Conservation (phyloP, 2,888 invertebrate genomes). For the Neria commutata region DNA sequence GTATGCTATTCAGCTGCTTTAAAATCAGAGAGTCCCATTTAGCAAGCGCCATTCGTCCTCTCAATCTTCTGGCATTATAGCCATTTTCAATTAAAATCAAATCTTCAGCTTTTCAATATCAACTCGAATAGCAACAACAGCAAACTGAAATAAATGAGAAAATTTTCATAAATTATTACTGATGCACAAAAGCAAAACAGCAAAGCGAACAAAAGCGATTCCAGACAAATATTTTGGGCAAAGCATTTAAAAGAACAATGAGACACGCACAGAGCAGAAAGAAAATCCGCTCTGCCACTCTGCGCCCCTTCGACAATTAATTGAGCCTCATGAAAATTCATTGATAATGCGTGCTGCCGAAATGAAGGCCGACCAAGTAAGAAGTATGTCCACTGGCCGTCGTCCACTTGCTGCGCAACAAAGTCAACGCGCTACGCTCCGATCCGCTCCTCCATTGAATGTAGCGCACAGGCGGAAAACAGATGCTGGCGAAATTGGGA, state of each 20-base stretch:
- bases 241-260: conserved; percentile 53
- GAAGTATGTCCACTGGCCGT: not conserved
- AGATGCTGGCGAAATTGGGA: conserved; percentile 23
- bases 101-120: too few species aligned
- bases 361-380: not conserved
- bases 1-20: too few species aligned
- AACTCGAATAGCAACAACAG: too few species aligned
- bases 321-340: conserved; percentile 53
- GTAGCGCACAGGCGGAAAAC: conserved; percentile 9
- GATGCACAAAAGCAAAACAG: too few species aligned
- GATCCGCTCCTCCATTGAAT: not conserved
- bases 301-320: conserved; percentile 57
- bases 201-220: conserved; percentile 41
- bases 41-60: too few species aligned
- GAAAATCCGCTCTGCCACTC: too few species aligned
- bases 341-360: conserved; percentile 42
- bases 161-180: conserved; percentile 54
- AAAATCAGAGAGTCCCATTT: too few species aligned
- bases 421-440: not conserved
- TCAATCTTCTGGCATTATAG: conserved; percentile 14
- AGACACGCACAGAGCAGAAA: conserved; percentile 38
- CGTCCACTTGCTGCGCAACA: not conserved
- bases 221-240: conserved; percentile 53
- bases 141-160: conserved; percentile 54
- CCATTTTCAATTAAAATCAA: conserved; percentile 54